Conservation (phyloP, 2,888 invertebrate genomes). For the Mesorhabditis belari region DNA sequence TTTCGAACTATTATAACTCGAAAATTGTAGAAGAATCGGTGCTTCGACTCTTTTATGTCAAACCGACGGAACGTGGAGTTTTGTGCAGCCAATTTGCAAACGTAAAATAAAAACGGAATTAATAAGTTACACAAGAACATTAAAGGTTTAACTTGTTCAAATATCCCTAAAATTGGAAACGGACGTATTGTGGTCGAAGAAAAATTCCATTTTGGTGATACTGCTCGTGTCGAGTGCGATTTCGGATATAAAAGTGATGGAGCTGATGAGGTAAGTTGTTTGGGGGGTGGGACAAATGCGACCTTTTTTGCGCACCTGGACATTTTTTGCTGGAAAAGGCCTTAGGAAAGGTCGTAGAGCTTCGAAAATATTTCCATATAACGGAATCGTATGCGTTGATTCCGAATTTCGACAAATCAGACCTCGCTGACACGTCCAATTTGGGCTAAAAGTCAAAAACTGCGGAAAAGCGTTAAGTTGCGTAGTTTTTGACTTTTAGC, state of each 20-base stretch:
- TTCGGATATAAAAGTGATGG: slow-evolving; percentile 42
- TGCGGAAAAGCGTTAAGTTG: no score
- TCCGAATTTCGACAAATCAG: no score
- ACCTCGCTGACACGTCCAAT: no score
- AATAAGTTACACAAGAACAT: background rate
- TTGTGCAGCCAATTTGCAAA: slow-evolving; percentile 82
- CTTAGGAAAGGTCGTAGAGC: no score
- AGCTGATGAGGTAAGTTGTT: slow-evolving; percentile 44
- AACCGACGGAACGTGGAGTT: slow-evolving; percentile 84
- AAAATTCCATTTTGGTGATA: slow-evolving; percentile 41
- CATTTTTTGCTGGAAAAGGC: no score
- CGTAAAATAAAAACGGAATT: slow-evolving; percentile 64
- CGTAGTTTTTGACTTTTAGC: no score
- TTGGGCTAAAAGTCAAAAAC: no score
- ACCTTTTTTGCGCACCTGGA: no score
- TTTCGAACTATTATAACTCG: background rate
- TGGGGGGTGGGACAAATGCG: no score
- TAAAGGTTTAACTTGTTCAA: slow-evolving; percentile 44
- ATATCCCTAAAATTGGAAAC: slow-evolving; percentile 43
- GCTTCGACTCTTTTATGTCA: slow-evolving; percentile 78
- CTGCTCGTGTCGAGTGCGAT: slow-evolving; percentile 43
- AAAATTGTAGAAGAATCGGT: slow-evolving; percentile 57
- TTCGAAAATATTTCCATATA: no score
- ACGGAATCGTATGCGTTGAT: no score
- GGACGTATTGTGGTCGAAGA: slow-evolving; percentile 28